Evolutionary conservation across 2,797 vertebrate species (phyloP).

Genomic region (Chloroceryle amazona): DNA sequence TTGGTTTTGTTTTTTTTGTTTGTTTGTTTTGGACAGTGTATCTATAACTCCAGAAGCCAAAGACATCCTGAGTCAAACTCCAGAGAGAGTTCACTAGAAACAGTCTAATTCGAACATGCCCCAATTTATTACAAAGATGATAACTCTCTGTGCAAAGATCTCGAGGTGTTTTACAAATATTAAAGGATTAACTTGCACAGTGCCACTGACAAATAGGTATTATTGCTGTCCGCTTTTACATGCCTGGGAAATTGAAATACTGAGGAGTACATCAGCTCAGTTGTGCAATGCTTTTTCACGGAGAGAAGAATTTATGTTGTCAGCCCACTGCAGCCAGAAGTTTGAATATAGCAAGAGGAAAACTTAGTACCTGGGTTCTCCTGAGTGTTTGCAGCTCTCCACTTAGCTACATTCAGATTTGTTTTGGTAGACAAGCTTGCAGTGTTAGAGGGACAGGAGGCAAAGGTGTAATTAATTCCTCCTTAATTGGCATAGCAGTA

Average conservation of each 20-base stretch:
- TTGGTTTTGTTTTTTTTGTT: too few relatives aligned
- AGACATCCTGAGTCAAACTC: neutral
- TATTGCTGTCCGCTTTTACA: neutral
- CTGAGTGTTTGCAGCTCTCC: neutral
- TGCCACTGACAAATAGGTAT: neutral
- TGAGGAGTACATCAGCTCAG: neutral
- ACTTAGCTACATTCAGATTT: neutral
- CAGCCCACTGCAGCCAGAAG: neutral
- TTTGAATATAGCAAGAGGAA: neutral
- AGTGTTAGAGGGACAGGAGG: conserved; percentile 12
- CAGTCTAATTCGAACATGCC: neutral
- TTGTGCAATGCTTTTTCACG: neutral
- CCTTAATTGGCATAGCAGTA: conserved; percentile 53
- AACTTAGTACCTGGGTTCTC: neutral
- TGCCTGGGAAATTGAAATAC: neutral
- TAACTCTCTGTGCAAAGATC: neutral
- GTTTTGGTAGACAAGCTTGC: neutral
- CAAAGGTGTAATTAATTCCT: conserved; percentile 58
- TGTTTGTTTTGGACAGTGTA: conserved; percentile 11
- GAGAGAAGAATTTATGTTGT: neutral
- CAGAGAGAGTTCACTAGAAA: neutral
- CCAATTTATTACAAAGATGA: neutral
- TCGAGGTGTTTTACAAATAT: neutral
- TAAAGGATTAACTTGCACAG: neutral
- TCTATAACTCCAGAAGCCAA: neutral